Base-by-base conservation (phyloP, 2,797 vertebrate species). In the Oreortyx pictus region DNA sequence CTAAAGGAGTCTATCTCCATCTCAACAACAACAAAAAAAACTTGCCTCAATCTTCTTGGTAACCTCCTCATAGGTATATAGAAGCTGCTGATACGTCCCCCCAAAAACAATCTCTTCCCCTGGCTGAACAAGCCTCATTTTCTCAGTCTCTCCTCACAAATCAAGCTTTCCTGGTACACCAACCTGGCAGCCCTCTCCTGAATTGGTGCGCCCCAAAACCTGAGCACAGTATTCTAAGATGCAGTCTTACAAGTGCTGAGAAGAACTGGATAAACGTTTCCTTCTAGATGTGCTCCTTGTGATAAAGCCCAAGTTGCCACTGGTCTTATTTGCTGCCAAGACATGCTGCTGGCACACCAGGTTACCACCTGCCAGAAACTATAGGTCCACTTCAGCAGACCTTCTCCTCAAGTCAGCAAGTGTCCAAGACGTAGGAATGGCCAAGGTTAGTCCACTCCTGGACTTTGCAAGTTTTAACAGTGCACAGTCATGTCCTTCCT, bases 401-500 rank as follows among this genome's bases (percentile, higher is more conserved):
- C 22, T 62, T 33, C 46, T 68, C 5, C 12, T 33, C 54, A 84
- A 54, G 12, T 19, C 37, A 47, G 10, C 0, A 0, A 52, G 49
- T 14, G n/a, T 44, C 41, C 47, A 57, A 37, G 35, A 50, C 17
- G 41, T 39, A 72, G n/a, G 1, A 0, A 16, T 29, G 35, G 25
- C 1, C 0, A 0, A 13, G 80, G 8, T 49, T 23, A 44, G 57
- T 29, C 67, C 50, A 46, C 4, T 35, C 7, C 3, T 52, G 54
- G 41, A 31, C 14, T 5, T 44, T 72, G 27, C 7, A 16, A 44
- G 27, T 56, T 90, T 65, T 62, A 75, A 33, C 50, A 41, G 14
- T 37, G 17, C 3, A 0, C 57, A 49, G 47, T 43, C 46, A 93
- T 19, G 33, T 72, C 41, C 27, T 46, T 84, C 41, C n/a, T 29